A percentile compares a stretch with the other conserved stretches of the same genome.
These are phyloP conservation scores for Metaphire vulgaris DNA, from an alignment of 1,140 invertebrate genomes.

Conservation along the genomic window DNA sequence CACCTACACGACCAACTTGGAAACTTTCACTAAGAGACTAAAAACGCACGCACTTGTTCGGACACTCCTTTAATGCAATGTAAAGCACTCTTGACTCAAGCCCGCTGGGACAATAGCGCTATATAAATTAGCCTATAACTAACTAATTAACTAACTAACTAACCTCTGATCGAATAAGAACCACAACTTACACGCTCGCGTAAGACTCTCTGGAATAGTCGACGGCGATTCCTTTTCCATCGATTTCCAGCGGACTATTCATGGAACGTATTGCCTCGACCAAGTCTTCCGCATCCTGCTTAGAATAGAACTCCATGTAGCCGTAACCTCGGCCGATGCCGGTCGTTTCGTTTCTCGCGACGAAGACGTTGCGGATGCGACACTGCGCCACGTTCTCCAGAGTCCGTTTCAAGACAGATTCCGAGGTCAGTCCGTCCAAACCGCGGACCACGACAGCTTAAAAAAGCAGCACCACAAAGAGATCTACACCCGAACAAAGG, in stretches of 20 bases:
- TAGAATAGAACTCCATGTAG: neutral
- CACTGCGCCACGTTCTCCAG: neutral
- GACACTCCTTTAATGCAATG: too few species aligned
- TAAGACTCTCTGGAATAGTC: neutral
- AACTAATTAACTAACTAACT: too few species aligned
- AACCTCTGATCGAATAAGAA: too few species aligned
- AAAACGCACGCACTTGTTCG: too few species aligned
- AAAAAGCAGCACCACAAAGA: neutral
- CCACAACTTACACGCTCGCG: neutral
- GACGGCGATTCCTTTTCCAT: neutral
- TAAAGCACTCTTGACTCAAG: too few species aligned
- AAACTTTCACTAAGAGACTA: too few species aligned
- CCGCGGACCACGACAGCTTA: neutral
- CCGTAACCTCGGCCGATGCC: neutral
- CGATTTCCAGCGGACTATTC: neutral
- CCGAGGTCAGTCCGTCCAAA: neutral
- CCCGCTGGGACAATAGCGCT: too few species aligned
- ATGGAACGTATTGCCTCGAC: neutral
- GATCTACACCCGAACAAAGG: too few species aligned
- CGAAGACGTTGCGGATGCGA: neutral
- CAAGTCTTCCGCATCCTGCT: neutral
- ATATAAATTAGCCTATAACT: too few species aligned
- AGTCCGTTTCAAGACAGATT: neutral
- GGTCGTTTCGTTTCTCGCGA: neutral
- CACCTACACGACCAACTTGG: too few species aligned